These are phyloP conservation scores for Odontamblyopus rebecca DNA, from an alignment of 2,797 vertebrate species.

Conservation along the genomic window DNA sequence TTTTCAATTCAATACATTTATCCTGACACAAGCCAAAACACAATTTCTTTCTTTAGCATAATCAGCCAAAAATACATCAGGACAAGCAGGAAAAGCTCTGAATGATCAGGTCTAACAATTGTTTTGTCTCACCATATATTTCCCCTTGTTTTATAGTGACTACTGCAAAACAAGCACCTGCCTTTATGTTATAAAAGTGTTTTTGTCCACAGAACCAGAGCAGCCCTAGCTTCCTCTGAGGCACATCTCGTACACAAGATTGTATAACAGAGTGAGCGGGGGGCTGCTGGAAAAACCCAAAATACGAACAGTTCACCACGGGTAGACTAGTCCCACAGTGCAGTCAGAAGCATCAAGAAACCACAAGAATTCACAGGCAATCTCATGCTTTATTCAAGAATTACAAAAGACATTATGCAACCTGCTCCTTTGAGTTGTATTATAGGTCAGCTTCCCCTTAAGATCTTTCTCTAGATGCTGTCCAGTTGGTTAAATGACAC, in stretches of 20 bases:
- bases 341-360: constrained; percentile 16
- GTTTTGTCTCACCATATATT: constrained; percentile 5
- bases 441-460: background rate
- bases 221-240: constrained; percentile 14
- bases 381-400: constrained; percentile 40
- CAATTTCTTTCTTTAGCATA: constrained; percentile 45
- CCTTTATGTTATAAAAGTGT: constrained; percentile 13
- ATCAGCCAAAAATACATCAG: constrained; percentile 32
- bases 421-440: background rate
- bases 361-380: constrained; percentile 20
- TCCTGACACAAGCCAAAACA: constrained; percentile 5
- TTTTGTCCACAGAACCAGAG: constrained; percentile 23
- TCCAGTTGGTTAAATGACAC: background rate
- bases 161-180: background rate
- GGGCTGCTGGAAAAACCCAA: constrained; percentile 8
- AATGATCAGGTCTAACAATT: constrained; percentile 12
- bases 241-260: constrained; percentile 41
- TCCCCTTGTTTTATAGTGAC: background rate
- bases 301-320: constrained; percentile 36
- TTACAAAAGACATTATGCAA: constrained; percentile 49
- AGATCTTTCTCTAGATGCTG: background rate
- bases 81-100: constrained; percentile 13
- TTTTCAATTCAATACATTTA: too few species aligned
- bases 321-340: constrained; percentile 24
- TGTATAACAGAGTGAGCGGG: constrained; percentile 14